A percentile compares a stretch with the other conserved stretches of the same genome.
phyloP scores from a whole-genome alignment of 2,113 vertebrate genomes.

The Pachyramphus minor region DNA sequence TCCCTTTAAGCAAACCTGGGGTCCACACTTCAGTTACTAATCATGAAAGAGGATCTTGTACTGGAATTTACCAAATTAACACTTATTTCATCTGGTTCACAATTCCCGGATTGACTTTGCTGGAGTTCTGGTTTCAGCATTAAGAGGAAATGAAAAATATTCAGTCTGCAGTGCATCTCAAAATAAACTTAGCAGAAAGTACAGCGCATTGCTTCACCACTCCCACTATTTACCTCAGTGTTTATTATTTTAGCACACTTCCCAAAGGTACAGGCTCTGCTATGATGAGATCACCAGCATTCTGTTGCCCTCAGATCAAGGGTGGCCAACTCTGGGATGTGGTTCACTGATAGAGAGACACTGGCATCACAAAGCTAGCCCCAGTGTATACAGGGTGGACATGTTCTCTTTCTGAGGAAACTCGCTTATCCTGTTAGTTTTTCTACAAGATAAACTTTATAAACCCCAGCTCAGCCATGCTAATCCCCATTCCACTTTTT shows the following conservation, averaged over 20 bases:
- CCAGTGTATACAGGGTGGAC: accelerated
- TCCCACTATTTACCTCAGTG: neutral
- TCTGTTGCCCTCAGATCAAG: neutral
- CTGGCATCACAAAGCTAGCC: neutral
- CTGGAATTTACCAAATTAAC: constrained; percentile 59
- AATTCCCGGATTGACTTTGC: neutral
- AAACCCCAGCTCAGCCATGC: neutral
- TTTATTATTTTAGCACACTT: constrained; percentile 31
- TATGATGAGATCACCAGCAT: neutral
- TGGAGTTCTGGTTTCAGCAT: constrained; percentile 10
- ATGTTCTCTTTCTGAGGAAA: neutral
- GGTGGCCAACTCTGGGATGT: neutral
- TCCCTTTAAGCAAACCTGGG: neutral
- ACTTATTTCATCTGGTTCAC: constrained; percentile 29
- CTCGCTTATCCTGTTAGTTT: neutral
- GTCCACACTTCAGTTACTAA: constrained; percentile 41
- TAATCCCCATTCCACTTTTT: neutral
- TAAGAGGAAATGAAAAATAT: neutral
- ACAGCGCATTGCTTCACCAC: neutral
- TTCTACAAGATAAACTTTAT: neutral
- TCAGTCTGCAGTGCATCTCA: neutral
- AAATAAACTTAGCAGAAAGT: constrained; percentile 19
- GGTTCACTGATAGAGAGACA: neutral
- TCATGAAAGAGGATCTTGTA: constrained; percentile 43
- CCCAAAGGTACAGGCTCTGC: neutral